Evolutionary conservation across 2,888 invertebrate genomes (phyloP), one percentile per base, ranked within the genome.

Genomic region (Phrixothrix hirtus): DNA sequence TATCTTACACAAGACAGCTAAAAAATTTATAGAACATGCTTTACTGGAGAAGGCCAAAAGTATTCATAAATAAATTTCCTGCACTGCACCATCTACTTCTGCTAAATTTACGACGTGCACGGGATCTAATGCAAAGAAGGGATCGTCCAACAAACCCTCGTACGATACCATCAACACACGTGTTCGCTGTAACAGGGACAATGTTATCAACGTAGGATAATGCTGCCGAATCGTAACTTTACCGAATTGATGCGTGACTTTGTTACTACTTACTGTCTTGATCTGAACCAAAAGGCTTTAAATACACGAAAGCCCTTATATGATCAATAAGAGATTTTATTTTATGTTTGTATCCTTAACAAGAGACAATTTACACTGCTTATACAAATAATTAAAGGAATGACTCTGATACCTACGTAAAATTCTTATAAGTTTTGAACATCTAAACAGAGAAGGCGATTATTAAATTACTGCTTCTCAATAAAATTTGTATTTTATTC

Each of bases 11-110:
- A n/a, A n/a, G n/a, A n/a, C n/a, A n/a, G n/a, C n/a, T 55, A 49
- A 66, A 69, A 70, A 66, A 69, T 69, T 69, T 62, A 66, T 64
- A 61, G 63, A 64, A 65, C 67, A 68, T 69, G 68, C 70, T 72
- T 71, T 69, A 72, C 68, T 72, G 72, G 73, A 62, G 51, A 36
- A 57, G 58, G 70, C 73, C 71, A 72, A 66, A 68, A 67, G 69
- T 72, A 73, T 72, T 73, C 73, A 73, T 75, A 75, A 75, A 74
- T 75, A 75, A 73, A 73, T 72, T 73, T 73, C 67, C 71, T 71
- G 72, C 72, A 71, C 58, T 72, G 73, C 73, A 71, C 68, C 68
- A 70, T 64, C 65, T 61, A 62, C 61, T 67, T 63, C 62, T 62
- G 60, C 62, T 47, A 52, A 71, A 73, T 72, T 72, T 73, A 73